Base-by-base conservation (phyloP, 2,113 vertebrate species). In the Donacobius atricapilla region DNA sequence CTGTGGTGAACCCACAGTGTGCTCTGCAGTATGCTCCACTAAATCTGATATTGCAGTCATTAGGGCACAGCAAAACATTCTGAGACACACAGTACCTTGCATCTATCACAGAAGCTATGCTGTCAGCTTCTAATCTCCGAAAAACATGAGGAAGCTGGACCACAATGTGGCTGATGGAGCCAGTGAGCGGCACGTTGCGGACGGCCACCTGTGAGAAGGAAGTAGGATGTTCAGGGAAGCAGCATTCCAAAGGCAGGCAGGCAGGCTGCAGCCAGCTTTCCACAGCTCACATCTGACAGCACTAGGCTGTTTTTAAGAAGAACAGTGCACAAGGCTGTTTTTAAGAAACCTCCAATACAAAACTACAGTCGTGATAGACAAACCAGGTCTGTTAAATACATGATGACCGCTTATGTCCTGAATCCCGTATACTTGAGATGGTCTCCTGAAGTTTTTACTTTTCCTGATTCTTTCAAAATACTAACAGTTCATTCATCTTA, bases 71-170 rank as follows among this genome's bases (percentile, higher is more conserved):
- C 61, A 77, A 37, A 77, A 57, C 6, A 45, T 75, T 6, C 54
- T 39, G 44, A 78, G 63, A 44, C 19, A 33, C 30, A 27, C 16
- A 40, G 79, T 97, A 99, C 99, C 99, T 99, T 54, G 98, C 84
- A 73, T 98, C 98, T 42, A 98, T 97, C 35, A 97, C 83, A 3
- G 97, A 96, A 71, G 98, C 90, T 31, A 98, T 93, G 87, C 93
- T 99, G 93, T 98, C 97, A 6, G 97, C 97, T 57, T 98, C 97
- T 56, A 99, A 97, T 91, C 98, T 98, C 96, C 99, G 99, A 88
- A 99, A 99, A 54, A 99, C 98, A 6, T 99, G 99, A 25, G 99
- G 99, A 85, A 99, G 98, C 97, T 99, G 99, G 64, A 99, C 98
- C 86, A 99, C 87, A 65, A 99, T 98, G 3, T 98, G 99, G 93